Base-by-base conservation (phyloP, 2,113 vertebrate species). In the Onychorhynchus coronatus region DNA sequence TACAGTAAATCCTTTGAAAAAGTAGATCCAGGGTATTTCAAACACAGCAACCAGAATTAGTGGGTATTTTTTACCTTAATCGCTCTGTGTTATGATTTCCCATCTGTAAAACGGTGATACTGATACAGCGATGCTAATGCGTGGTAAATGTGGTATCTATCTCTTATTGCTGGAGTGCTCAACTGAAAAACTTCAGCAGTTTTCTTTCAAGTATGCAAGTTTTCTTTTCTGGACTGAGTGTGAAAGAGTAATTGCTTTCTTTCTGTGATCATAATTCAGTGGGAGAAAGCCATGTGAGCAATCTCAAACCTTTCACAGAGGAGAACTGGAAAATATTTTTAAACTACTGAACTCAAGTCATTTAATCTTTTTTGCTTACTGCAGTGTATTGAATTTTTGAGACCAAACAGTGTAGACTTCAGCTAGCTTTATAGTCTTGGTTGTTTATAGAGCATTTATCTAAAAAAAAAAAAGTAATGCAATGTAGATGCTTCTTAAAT, bases 291-390 rank as follows among this genome's bases (percentile, higher is more conserved):
- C 90, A 92, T 47, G 65, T 93, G 93, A 91, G 80, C 75, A 91
- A 68, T 94, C 68, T 75, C 0, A 1, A 96, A 88, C 33, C 18
- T 92, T 76, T 87, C 61, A 61, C 24, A 58, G 65, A 75, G 49
- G 67, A 67, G 83, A 78, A 85, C 37, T 92, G 68, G 73, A 92
- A 96, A 96, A 88, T 93, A 96, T 94, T 95, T 96, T 96, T 96
- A 90, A 96, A 94, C 79, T 92, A 63, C 92, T 77, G 67, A 89
- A 88, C n/a, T 79, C 66, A 50, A 90, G 91, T 77, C 14, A 90
- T 78, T 95, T 96, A 90, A 95, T 97, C 93, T 88, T 93, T 84
- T 88, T 72, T 7, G 33, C 68, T 93, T 90, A 55, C 79, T 92
- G 72, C 92, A 89, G 44, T 12, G 21, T 61, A 84, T 68, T 94